phyloP scores from a whole-genome alignment of 2,888 invertebrate genomes.

The Teleogryllus oceanicus region DNA sequence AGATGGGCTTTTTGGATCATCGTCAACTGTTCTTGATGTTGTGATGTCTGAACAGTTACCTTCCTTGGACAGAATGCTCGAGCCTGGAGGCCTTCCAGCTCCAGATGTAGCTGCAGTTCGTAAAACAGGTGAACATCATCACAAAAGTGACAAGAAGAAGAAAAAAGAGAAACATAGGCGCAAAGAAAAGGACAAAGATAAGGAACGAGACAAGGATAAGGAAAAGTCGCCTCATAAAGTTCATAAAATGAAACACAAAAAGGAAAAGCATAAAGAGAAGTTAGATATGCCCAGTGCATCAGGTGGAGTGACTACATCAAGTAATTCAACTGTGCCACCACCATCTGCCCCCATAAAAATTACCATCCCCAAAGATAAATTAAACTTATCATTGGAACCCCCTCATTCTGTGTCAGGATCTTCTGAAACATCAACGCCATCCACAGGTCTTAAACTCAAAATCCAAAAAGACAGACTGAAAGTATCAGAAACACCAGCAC shows the following conservation, averaged over 20 bases:
- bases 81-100: not conserved
- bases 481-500: constrained; percentile 48
- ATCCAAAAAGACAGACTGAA: constrained; percentile 73
- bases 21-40: not conserved
- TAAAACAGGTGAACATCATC: constrained; percentile 39
- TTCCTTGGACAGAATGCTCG: not conserved
- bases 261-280: constrained; percentile 42
- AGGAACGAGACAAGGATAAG: constrained; percentile 29
- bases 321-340: constrained; percentile 33
- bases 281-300: constrained; percentile 33
- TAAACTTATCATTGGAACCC: constrained; percentile 44
- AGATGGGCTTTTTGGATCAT: not conserved
- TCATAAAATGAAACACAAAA: constrained; percentile 23
- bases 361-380: constrained; percentile 60
- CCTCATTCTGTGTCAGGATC: constrained; percentile 37
- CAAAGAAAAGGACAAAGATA: constrained; percentile 47
- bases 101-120: not conserved
- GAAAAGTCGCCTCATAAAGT: not conserved
- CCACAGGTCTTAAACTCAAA: constrained; percentile 68
- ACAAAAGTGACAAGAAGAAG: constrained; percentile 56
- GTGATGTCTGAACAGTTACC: not conserved
- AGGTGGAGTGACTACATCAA: constrained; percentile 37
- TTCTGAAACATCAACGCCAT: not conserved
- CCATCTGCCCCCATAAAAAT: constrained; percentile 52
- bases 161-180: constrained; percentile 38